These are phyloP conservation scores for Setophaga coronata DNA, from an alignment of 2,113 vertebrate genomes.

Conservation along the genomic window DNA sequence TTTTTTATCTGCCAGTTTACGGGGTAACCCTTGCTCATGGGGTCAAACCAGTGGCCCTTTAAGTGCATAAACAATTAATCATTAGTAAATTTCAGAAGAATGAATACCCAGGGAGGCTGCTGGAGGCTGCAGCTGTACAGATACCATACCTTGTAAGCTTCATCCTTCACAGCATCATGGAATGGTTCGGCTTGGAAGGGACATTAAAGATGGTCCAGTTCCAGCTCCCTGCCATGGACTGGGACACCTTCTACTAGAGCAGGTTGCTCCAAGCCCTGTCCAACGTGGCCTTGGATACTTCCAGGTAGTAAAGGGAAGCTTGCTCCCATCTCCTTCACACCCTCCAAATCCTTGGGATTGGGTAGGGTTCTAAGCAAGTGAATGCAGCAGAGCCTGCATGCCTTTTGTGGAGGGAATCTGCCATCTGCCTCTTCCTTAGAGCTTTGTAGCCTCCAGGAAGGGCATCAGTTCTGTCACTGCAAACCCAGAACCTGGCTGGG, in stretches of 20 bases:
- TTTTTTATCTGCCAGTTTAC: background rate
- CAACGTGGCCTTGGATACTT: background rate
- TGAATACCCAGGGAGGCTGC: background rate
- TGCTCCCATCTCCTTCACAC: background rate
- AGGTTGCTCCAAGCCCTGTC: background rate
- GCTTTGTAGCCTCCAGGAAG: background rate
- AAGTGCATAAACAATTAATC: background rate
- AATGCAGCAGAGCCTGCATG: background rate
- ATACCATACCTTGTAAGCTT: background rate
- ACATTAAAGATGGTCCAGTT: background rate
- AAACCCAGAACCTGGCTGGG: background rate
- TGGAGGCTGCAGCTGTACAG: background rate
- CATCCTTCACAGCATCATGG: background rate
- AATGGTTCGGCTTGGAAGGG: background rate
- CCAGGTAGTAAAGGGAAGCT: background rate
- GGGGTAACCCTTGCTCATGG: background rate
- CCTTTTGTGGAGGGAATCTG: background rate
- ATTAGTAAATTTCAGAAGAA: background rate
- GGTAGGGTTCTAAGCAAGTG: background rate
- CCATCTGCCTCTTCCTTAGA: background rate
- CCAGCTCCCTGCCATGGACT: background rate
- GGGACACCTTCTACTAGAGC: background rate
- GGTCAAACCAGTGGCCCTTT: background rate
- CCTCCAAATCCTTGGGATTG: background rate
- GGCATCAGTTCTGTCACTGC: background rate